Evolutionary conservation across 2,888 invertebrate species (phyloP).

Genomic region (Notodonta ziczac): DNA sequence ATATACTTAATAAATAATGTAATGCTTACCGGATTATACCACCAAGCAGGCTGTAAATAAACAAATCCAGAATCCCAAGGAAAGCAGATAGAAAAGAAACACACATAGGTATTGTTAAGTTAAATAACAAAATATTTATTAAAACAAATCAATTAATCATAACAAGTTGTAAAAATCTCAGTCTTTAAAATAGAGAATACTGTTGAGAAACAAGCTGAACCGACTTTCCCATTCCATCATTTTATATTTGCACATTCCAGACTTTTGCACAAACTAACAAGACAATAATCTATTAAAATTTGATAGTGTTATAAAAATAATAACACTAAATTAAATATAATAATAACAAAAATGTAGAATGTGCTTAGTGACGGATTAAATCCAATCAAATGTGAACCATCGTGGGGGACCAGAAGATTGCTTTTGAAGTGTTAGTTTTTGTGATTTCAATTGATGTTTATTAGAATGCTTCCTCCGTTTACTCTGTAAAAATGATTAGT

Average conservation of each 20-base stretch:
- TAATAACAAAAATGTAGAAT: background rate
- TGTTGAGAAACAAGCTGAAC: slow-evolving; percentile 12
- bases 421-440: slow-evolving; percentile 43
- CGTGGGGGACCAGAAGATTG: slow-evolving; percentile 35
- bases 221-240: background rate
- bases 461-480: slow-evolving; percentile 51
- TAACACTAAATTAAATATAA: too few relatives aligned
- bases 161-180: slow-evolving; percentile 24
- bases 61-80: slow-evolving; percentile 56
- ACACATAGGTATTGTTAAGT: slow-evolving; percentile 34
- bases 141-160: slow-evolving; percentile 24
- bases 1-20: slow-evolving; percentile 12
- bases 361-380: slow-evolving; percentile 25
- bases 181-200: slow-evolving; percentile 21
- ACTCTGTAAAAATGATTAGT: slow-evolving; percentile 59
- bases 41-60: slow-evolving; percentile 92
- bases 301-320: background rate
- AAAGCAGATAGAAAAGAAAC: slow-evolving; percentile 54
- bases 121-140: slow-evolving; percentile 37
- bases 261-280: background rate
- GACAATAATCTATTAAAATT: background rate
- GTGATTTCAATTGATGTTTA: slow-evolving; percentile 46
- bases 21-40: slow-evolving; percentile 96
- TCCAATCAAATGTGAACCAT: slow-evolving; percentile 58
- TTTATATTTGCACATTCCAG: slow-evolving; percentile 1